These are phyloP conservation scores for Panurus biarmicus DNA, from an alignment of 2,113 vertebrate species.

Conservation along the genomic window DNA sequence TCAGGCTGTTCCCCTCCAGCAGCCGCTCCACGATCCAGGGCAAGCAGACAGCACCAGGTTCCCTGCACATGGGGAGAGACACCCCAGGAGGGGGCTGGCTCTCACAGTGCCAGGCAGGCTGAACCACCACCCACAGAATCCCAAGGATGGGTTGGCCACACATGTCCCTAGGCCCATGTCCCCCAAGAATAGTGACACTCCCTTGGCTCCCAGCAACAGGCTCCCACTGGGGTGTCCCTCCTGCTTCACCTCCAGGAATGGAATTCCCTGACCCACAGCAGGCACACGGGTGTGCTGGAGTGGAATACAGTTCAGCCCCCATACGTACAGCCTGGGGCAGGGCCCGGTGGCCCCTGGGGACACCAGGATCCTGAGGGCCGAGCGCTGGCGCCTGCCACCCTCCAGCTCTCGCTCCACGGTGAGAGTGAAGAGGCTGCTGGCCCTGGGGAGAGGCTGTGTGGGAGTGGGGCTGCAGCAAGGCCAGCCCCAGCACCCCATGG, in stretches of 20 bases:
- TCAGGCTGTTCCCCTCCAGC: slow-evolving; percentile 65
- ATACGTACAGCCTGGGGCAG: slow-evolving; percentile 20
- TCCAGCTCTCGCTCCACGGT: slow-evolving; percentile 60
- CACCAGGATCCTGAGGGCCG: slow-evolving; percentile 71
- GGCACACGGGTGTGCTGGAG: fast-evolving
- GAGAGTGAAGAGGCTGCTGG: slow-evolving; percentile 69
- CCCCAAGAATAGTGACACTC: background rate
- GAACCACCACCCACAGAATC: fast-evolving
- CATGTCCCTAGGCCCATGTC: background rate
- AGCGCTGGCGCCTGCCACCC: background rate
- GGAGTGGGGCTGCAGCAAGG: background rate
- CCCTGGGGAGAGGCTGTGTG: background rate
- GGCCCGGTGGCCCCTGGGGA: slow-evolving; percentile 46
- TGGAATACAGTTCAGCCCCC: fast-evolving
- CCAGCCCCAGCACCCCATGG: background rate
- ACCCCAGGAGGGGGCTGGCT: background rate
- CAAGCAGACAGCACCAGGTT: background rate
- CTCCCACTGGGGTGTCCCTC: background rate
- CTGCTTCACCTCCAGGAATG: background rate
- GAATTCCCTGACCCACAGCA: fast-evolving
- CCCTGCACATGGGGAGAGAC: slow-evolving; percentile 30
- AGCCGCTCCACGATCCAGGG: slow-evolving; percentile 51
- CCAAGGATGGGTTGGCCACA: fast-evolving
- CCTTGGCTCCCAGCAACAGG: background rate
- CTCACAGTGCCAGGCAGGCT: background rate